Evolutionary conservation across 2,888 invertebrate genomes (phyloP).

Genomic region (Monopis laevigella): DNA sequence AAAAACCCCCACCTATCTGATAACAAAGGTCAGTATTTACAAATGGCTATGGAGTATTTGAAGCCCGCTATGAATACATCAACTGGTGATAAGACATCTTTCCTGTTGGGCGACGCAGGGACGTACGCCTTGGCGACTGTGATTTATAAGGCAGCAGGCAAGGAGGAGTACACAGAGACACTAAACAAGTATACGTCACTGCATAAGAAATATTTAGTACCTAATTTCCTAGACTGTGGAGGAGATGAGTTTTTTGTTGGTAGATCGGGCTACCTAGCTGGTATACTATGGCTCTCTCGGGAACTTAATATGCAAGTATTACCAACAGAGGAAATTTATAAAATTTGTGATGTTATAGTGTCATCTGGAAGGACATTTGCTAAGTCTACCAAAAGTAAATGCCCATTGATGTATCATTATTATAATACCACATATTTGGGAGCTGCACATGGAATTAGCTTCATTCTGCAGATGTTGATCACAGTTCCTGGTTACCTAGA

Average conservation of each 20-base stretch:
- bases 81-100: constrained; percentile 71
- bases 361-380: constrained; percentile 78
- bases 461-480: constrained; percentile 67
- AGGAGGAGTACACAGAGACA: constrained; percentile 36
- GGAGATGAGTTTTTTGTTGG: constrained; percentile 90
- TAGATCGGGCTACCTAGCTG: constrained; percentile 83
- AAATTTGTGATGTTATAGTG: constrained; percentile 75
- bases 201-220: constrained; percentile 36
- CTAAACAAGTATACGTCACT: constrained; percentile 47
- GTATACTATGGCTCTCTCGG: constrained; percentile 76
- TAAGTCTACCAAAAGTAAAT: constrained; percentile 55
- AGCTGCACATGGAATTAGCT: constrained; percentile 67
- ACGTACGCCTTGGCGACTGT: constrained; percentile 77
- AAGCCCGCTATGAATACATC: constrained; percentile 68
- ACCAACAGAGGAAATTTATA: constrained; percentile 56
- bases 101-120: constrained; percentile 83
- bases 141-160: constrained; percentile 58
- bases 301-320: constrained; percentile 56
- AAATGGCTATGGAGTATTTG: constrained; percentile 70
- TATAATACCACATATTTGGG: constrained; percentile 79
- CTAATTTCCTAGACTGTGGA: constrained; percentile 68
- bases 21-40: constrained; percentile 54
- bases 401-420: constrained; percentile 83
- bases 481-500: constrained; percentile 63
- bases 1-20: constrained; percentile 58